Percentiles rank a stretch among this genome's conserved stretches.
These are phyloP conservation scores for Aurelia sp. DNA, from an alignment of 30 jellyfish, hydroid and myxozoan species.

Conservation along the genomic window DNA sequence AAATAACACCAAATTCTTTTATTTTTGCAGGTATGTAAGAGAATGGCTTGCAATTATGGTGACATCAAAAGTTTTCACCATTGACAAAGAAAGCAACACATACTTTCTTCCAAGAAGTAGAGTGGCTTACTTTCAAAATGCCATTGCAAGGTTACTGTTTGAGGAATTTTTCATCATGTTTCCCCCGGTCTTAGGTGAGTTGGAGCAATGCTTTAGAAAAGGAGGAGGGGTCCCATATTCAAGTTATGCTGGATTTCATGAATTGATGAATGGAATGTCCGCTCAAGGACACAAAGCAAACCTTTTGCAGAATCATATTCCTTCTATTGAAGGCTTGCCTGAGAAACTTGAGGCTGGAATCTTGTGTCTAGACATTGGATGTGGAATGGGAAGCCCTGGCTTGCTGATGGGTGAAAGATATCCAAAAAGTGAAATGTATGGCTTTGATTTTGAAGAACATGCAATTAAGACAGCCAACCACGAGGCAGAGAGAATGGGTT, in stretches of 20 bases:
- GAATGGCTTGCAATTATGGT: slow-evolving; percentile 75
- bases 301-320: slow-evolving; percentile 19
- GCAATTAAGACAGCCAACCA: slow-evolving; percentile 21
- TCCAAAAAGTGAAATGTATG: slow-evolving; percentile 66
- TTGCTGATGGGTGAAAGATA: slow-evolving; percentile 22
- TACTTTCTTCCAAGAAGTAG: slow-evolving; percentile 35
- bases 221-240: slow-evolving; percentile 69
- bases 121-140: slow-evolving; percentile 15
- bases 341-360: slow-evolving; percentile 57
- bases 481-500: slow-evolving; percentile 9
- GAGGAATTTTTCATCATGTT: slow-evolving; percentile 17
- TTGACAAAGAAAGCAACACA: slow-evolving; percentile 35
- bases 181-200: neutral
- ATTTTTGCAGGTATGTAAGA: slow-evolving; percentile 54
- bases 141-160: neutral
- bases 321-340: slow-evolving; percentile 33
- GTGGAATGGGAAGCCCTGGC: slow-evolving; percentile 58
- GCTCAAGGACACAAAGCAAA: slow-evolving; percentile 19
- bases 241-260: slow-evolving; percentile 38
- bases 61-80: neutral
- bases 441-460: slow-evolving; percentile 51
- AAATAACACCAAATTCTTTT: neutral
- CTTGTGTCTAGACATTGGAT: slow-evolving; percentile 46
- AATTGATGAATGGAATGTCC: slow-evolving; percentile 35
- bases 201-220: slow-evolving; percentile 40